Conservation (phyloP, 2,797 vertebrate species). For the Mastacembelus armatus region DNA sequence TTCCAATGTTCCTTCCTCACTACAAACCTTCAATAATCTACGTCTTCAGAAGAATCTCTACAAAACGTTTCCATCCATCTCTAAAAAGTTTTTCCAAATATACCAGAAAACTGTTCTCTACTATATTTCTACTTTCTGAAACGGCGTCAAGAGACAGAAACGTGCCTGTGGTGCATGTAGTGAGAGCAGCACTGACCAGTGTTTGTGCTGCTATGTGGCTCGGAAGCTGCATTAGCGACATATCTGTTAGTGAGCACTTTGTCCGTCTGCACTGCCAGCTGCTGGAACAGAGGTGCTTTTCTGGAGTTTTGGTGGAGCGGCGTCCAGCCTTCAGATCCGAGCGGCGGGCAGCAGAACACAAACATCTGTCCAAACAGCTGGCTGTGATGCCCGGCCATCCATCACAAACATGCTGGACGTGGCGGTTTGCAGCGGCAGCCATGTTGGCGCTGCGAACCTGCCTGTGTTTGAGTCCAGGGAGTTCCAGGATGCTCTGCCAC, state of each 20-base stretch:
- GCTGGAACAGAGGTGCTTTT: neutral
- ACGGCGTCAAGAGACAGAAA: no score
- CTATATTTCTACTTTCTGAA: no score
- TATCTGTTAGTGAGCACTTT: neutral
- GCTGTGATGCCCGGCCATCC: constrained; percentile 8
- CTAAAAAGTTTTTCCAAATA: no score
- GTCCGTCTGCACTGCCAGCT: neutral
- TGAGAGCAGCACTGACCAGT: no score
- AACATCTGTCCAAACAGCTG: constrained; percentile 29
- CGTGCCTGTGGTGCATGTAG: no score
- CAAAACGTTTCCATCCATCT: no score
- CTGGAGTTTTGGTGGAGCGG: neutral
- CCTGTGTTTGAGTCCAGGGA: neutral
- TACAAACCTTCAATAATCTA: no score
- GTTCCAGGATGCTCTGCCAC: neutral
- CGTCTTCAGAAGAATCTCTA: no score
- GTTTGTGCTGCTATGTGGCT: no score
- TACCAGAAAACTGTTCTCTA: no score
- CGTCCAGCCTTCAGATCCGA: neutral
- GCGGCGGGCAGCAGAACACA: neutral
- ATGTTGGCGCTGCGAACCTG: neutral
- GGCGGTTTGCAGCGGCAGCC: neutral
- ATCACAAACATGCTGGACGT: neutral
- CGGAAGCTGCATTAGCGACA: neutral
- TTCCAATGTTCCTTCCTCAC: no score